phyloP scores from a whole-genome alignment of 2,113 vertebrate species.

The Steatornis caripensis region DNA sequence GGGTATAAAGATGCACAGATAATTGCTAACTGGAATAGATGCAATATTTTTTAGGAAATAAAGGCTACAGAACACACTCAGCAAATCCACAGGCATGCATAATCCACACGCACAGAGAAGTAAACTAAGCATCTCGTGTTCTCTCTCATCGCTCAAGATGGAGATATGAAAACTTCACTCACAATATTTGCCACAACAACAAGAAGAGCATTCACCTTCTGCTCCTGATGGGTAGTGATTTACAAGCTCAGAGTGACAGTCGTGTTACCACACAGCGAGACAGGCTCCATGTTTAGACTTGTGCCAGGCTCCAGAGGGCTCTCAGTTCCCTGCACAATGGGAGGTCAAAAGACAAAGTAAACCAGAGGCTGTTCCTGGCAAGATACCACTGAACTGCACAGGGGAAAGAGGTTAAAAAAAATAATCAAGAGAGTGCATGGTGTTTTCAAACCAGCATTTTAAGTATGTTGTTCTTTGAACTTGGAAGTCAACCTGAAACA shows the following conservation, averaged over 20 bases:
- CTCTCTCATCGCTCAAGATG: not conserved
- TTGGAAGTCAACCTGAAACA: slow-evolving; percentile 7
- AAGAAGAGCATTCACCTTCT: not conserved
- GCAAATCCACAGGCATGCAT: not conserved
- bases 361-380: not conserved
- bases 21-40: not conserved
- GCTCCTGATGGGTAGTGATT: not conserved
- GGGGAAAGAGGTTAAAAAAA: not conserved
- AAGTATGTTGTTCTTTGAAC: not conserved
- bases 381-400: not conserved
- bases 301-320: not conserved
- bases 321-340: not conserved
- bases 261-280: rapidly evolving
- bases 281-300: not conserved
- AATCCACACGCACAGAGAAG: not conserved
- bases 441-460: not conserved
- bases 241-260: not conserved
- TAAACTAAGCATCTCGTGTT: not conserved
- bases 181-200: not conserved
- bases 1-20: not conserved
- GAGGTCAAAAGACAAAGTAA: not conserved
- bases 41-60: not conserved
- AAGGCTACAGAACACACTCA: not conserved
- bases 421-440: not conserved
- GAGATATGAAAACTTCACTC: not conserved